A percentile compares a stretch with the other conserved stretches of the same genome.
These are phyloP conservation scores for Rhopalosiphum maidis DNA, from an alignment of 1,140 invertebrate genomes.

Conservation along the genomic window DNA sequence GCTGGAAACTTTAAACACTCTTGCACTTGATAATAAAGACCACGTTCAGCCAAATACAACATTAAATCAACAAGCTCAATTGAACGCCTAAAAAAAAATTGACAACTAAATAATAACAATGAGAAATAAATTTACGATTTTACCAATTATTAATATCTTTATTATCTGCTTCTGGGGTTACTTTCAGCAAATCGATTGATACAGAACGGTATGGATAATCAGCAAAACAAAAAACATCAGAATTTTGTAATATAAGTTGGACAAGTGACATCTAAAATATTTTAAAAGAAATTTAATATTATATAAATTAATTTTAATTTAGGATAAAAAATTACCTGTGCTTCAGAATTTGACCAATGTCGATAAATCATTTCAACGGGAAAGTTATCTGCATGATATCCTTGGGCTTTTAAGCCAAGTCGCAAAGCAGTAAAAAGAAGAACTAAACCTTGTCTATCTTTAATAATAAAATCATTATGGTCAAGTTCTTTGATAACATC, in stretches of 20 bases:
- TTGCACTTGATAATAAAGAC: conserved; percentile 80
- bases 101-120: conserved; percentile 30
- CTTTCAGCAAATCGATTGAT: conserved; percentile 85
- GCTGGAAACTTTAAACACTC: conserved; percentile 93
- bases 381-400: conserved; percentile 77
- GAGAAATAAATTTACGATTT: not conserved
- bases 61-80: conserved; percentile 89
- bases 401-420: conserved; percentile 77
- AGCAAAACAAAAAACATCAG: conserved; percentile 93
- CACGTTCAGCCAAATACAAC: conserved; percentile 84
- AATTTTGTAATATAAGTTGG: conserved; percentile 83
- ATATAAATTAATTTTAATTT: not conserved
- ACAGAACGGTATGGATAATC: conserved; percentile 89
- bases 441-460: conserved; percentile 83
- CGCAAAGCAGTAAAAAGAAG: conserved; percentile 79
- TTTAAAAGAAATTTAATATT: conserved; percentile 56
- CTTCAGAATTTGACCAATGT: conserved; percentile 91
- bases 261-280: conserved; percentile 79
- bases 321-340: conserved; percentile 66
- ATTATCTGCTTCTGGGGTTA: conserved; percentile 86
- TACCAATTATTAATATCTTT: conserved; percentile 90
- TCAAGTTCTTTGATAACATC: conserved; percentile 91
- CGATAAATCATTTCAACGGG: conserved; percentile 89
- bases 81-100: conserved; percentile 69
- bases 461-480: conserved; percentile 86